Percentiles rank a stretch among this genome's conserved stretches.
Evolutionary conservation across 2,113 vertebrate species (phyloP).

Genomic region (Dascyllus trimaculatus): DNA sequence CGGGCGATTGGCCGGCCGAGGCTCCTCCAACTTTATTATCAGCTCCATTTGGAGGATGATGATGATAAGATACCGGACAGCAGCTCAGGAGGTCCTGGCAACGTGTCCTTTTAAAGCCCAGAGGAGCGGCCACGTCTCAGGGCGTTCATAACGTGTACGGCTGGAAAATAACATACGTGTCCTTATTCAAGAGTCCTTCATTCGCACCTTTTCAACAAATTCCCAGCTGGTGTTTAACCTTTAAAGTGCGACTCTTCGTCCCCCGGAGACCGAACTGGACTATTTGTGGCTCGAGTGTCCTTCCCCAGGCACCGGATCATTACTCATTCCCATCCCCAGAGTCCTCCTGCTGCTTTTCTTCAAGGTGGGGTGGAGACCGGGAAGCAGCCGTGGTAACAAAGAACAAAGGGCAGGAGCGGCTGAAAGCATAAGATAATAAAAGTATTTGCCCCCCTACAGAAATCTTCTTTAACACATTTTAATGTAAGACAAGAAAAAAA

Average conservation of each 20-base stretch:
- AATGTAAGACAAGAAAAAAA: no score
- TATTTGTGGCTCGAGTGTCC: not conserved
- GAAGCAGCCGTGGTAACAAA: no score
- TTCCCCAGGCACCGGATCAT: not conserved
- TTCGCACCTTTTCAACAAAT: not conserved
- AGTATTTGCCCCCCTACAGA: no score
- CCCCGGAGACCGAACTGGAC: not conserved
- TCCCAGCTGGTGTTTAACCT: constrained; percentile 12
- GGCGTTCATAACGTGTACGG: not conserved
- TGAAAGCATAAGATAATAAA: no score
- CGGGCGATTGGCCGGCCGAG: constrained; percentile 37
- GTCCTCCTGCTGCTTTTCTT: no score
- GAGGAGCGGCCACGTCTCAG: not conserved
- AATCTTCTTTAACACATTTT: no score
- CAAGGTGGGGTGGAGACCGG: not conserved
- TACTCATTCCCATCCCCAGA: not conserved
- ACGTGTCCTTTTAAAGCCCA: not conserved
- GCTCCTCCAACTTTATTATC: constrained; percentile 49
- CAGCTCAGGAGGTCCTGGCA: not conserved
- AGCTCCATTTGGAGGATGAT: constrained; percentile 28
- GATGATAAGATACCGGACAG: not conserved
- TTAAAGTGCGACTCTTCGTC: not conserved
- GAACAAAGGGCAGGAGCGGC: no score
- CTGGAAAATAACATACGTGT: no score
- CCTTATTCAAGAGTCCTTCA: not conserved